Evolutionary conservation across 2,113 vertebrate genomes (phyloP).

Genomic region (Misgurnus anguillicaudatus): DNA sequence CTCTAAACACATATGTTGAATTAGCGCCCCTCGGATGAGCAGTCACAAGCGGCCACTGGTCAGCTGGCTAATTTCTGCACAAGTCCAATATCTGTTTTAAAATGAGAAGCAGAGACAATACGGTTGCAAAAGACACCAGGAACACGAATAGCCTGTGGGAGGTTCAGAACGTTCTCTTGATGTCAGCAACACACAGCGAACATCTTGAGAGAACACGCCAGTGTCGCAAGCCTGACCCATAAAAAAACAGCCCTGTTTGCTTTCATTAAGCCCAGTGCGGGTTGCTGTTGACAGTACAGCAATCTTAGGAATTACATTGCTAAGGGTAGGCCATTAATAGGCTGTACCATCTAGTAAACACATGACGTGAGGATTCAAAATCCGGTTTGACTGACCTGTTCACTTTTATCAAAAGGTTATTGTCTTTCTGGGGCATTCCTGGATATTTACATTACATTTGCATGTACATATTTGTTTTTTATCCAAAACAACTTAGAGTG

Average conservation of each 20-base stretch:
- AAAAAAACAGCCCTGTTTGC: conserved; percentile 39
- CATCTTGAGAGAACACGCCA: conserved; percentile 46
- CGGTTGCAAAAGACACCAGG: conserved; percentile 27
- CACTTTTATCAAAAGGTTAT: conserved; percentile 38
- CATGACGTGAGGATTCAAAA: conserved; percentile 1
- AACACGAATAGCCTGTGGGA: conserved; percentile 28
- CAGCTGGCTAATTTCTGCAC: conserved; percentile 3
- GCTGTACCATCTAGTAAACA: conserved; percentile 1
- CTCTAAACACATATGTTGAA: too few species aligned
- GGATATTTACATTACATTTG: not conserved
- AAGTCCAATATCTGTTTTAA: not conserved
- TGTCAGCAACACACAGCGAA: conserved; percentile 46
- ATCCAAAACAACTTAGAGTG: too few species aligned
- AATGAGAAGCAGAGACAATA: not conserved
- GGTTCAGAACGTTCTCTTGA: conserved; percentile 23
- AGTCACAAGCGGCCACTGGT: too few species aligned
- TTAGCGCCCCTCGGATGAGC: too few species aligned
- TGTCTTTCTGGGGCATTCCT: not conserved
- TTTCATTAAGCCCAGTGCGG: conserved; percentile 19
- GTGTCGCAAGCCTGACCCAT: conserved; percentile 38
- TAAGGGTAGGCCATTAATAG: not conserved
- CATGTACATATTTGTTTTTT: not conserved
- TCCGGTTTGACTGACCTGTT: conserved; percentile 26
- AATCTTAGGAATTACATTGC: conserved; percentile 2
- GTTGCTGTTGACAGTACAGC: conserved; percentile 37